These are phyloP conservation scores for Acanthacorydalis orientalis DNA, from an alignment of 2,888 invertebrate species.

Conservation along the genomic window DNA sequence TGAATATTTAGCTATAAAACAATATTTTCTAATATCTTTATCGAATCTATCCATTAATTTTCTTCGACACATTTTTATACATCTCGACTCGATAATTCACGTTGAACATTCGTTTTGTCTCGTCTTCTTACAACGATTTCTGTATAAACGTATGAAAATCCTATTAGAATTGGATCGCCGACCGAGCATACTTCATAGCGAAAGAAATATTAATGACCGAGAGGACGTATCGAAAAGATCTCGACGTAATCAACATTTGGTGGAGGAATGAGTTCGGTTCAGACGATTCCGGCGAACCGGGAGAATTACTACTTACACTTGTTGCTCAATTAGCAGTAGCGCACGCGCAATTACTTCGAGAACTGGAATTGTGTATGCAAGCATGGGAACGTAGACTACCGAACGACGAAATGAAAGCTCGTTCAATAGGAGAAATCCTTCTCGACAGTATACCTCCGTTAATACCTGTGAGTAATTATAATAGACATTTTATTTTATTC, in stretches of 20 bases:
- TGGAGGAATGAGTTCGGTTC: conserved; percentile 46
- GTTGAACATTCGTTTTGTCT: too few relatives aligned
- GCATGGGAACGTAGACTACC: conserved; percentile 51
- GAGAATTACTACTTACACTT: conserved; percentile 34
- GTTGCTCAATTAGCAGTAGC: conserved; percentile 64
- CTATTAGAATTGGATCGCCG: conserved; percentile 33
- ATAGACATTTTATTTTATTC: conserved; percentile 4
- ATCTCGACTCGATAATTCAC: too few relatives aligned
- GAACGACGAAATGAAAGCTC: conserved; percentile 29
- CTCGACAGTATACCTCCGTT: conserved; percentile 47
- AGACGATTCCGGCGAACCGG: conserved; percentile 40
- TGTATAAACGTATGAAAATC: background rate
- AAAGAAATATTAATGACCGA: conserved; percentile 94
- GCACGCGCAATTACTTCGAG: conserved; percentile 63
- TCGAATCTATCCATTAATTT: too few relatives aligned
- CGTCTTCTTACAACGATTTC: background rate
- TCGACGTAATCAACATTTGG: conserved; percentile 81
- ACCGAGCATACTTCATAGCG: conserved; percentile 65
- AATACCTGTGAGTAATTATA: conserved; percentile 31
- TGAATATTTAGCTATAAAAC: too few relatives aligned
- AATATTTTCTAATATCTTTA: too few relatives aligned
- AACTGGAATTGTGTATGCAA: conserved; percentile 56
- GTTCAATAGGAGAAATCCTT: conserved; percentile 52
- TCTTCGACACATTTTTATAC: too few relatives aligned
- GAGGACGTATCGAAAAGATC: conserved; percentile 83